Base-by-base conservation (phyloP, 1,140 invertebrate genomes). In the Alviniconcha marisindica region DNA sequence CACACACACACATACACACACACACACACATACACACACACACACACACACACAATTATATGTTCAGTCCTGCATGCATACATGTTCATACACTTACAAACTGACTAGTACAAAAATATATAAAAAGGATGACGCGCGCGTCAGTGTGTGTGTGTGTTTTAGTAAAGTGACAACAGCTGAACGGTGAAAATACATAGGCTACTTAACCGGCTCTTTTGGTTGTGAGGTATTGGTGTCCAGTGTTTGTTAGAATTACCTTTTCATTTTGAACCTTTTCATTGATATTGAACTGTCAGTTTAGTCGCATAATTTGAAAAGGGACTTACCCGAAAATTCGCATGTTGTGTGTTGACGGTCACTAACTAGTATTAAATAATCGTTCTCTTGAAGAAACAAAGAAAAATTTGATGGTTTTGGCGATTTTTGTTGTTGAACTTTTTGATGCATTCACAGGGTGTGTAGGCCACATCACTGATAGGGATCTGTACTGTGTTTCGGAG, bases 131-230 rank as follows among this genome's bases (percentile, higher is more conserved):
- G n/a, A n/a, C n/a, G n/a, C n/a, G n/a, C n/a, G n/a, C n/a, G 56
- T 60, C 10, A 12, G 56, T 60, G 56, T 60, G 63, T 69, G 63
- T 69, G 63, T 69, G 63, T 69, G 63, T 33, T 5, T 69, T 21
- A 33, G n/a, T 69, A 31, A 7, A 28, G 31, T 3, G 63, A n/a
- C n/a, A n/a, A n/a, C n/a, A n/a, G n/a, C n/a, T n/a, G n/a, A n/a
- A n/a, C n/a, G n/a, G n/a, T n/a, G n/a, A n/a, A n/a, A n/a, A n/a
- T n/a, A n/a, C n/a, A n/a, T n/a, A n/a, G n/a, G n/a, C n/a, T n/a
- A n/a, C n/a, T n/a, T n/a, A n/a, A n/a, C n/a, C n/a, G n/a, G n/a
- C n/a, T n/a, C n/a, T n/a, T n/a, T n/a, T n/a, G n/a, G n/a, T n/a
- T n/a, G n/a, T n/a, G n/a, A n/a, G n/a, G n/a, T n/a, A 24, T 10